Conservation (phyloP, 2,113 vertebrate genomes). For the Patagioenas fasciata region DNA sequence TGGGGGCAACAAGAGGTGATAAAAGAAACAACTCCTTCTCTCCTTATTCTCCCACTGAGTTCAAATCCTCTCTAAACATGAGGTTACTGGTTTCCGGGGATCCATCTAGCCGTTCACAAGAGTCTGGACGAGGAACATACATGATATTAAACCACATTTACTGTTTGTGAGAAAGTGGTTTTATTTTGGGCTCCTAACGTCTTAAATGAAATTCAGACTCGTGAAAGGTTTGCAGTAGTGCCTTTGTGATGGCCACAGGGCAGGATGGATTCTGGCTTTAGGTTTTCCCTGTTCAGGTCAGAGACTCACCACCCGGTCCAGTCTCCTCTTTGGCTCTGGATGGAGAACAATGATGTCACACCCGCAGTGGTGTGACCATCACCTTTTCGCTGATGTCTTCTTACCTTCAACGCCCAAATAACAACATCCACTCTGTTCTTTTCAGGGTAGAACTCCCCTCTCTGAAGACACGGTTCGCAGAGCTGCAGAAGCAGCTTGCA, state of each 20-base stretch:
- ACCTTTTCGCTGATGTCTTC: fast-evolving
- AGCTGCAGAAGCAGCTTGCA: not conserved
- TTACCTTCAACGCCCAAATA: not conserved
- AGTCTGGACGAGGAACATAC: fast-evolving
- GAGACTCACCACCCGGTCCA: fast-evolving
- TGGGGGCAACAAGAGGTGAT: not conserved
- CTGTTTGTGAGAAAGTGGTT: not conserved
- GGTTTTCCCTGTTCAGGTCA: fast-evolving
- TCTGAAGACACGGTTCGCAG: conserved; percentile 9
- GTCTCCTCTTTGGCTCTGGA: not conserved
- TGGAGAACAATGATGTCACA: not conserved
- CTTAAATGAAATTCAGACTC: not conserved
- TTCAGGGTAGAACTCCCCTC: not conserved
- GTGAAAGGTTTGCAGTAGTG: not conserved
- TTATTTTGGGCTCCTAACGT: not conserved
- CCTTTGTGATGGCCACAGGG: not conserved
- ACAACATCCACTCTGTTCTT: not conserved
- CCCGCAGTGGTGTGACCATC: not conserved
- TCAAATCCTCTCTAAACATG: not conserved
- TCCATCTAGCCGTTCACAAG: not conserved
- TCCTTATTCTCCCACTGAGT: not conserved
- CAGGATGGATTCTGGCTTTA: not conserved
- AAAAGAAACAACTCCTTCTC: not conserved
- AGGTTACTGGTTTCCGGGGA: not conserved
- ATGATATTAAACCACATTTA: not conserved